A percentile compares a stretch with the other conserved stretches of the same genome.
These are phyloP conservation scores for Aphidius colemani DNA, from an alignment of 2,888 invertebrate genomes.

Conservation along the genomic window DNA sequence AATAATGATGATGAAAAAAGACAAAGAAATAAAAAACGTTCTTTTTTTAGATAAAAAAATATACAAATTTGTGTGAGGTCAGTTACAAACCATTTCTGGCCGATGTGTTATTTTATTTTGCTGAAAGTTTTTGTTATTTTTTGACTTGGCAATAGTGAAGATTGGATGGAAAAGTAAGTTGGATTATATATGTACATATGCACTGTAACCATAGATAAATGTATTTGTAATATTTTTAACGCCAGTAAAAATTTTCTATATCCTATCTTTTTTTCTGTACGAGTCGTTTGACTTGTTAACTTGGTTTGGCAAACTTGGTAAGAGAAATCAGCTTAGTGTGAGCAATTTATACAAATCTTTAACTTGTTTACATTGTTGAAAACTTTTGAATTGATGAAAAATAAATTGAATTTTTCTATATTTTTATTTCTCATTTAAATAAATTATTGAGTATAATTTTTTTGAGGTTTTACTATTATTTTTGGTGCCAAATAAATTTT, in stretches of 20 bases:
- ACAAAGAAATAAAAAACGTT: not conserved
- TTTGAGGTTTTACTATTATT: no score
- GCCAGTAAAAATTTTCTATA: not conserved
- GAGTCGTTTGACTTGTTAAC: no score
- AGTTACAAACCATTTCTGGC: constrained; percentile 23
- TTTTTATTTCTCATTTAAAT: no score
- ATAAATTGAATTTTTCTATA: no score
- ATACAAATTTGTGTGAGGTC: constrained; percentile 1
- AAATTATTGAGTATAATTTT: no score
- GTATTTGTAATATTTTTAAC: not conserved
- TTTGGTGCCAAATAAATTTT: no score
- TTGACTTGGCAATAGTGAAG: not conserved
- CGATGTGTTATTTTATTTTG: not conserved
- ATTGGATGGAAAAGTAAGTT: not conserved
- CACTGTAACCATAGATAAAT: not conserved
- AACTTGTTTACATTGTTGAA: no score
- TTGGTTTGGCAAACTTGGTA: no score
- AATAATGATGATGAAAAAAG: constrained; percentile 2
- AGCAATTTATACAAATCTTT: no score
- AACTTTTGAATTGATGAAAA: no score
- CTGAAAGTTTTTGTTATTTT: not conserved
- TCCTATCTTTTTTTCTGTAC: not conserved
- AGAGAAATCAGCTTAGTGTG: no score
- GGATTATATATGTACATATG: not conserved
- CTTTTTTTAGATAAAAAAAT: no score